These are phyloP conservation scores for human (Homo sapiens) DNA, from an alignment of 2,113 vertebrate species.

Conservation along the genomic window DNA sequence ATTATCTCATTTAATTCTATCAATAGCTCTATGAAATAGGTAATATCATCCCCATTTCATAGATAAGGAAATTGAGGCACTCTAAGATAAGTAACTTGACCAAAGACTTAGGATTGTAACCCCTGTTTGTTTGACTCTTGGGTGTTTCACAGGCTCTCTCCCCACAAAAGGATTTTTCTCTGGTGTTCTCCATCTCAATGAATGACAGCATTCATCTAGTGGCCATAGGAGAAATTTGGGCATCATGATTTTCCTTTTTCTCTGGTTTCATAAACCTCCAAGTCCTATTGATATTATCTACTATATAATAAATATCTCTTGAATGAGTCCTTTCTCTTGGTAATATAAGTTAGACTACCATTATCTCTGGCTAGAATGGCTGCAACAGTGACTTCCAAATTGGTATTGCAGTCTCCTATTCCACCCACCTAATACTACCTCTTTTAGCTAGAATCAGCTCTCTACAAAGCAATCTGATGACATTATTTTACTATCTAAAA, in stretches of 20 bases:
- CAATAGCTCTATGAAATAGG: not conserved
- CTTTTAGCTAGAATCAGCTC: not conserved
- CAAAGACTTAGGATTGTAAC: not conserved
- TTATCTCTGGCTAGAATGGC: not conserved
- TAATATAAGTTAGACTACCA: not conserved
- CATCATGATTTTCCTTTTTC: not conserved
- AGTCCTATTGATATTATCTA: not conserved
- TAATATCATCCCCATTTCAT: not conserved
- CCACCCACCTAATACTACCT: not conserved
- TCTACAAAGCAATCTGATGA: not conserved
- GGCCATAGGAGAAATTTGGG: not conserved
- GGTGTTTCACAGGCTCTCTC: not conserved
- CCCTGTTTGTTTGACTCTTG: not conserved
- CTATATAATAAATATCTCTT: not conserved
- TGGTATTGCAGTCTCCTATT: not conserved
- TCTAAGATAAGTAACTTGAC: not conserved
- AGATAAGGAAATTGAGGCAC: not conserved
- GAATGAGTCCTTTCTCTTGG: not conserved
- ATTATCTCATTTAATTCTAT: constrained; percentile 13
- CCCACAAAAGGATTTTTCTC: not conserved
- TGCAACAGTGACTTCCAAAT: not conserved
- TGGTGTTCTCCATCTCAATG: not conserved
- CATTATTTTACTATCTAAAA: not conserved
- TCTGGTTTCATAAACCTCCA: not conserved
- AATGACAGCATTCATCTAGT: not conserved